Evolutionary conservation across 2,113 vertebrate genomes (phyloP), one percentile per base, ranked within the genome.

Genomic region (Geococcyx californianus): DNA sequence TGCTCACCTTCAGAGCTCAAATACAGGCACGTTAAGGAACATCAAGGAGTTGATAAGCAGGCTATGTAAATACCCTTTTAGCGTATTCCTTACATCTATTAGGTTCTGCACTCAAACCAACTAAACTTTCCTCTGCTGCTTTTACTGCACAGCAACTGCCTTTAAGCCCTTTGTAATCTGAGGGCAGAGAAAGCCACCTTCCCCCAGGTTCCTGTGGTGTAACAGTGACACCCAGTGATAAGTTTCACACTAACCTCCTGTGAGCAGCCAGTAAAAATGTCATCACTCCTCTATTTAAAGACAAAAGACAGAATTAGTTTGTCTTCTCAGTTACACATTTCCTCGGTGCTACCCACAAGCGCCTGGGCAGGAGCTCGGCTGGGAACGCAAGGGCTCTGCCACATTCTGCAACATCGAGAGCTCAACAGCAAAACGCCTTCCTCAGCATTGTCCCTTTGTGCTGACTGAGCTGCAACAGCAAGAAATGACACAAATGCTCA

Each of bases 171-270:
- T 4, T 21, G 31, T 28, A 69, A 40, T 7, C 40, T 15, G 2
- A 72, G 89, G 81, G 25, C 94, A 87, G 49, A 93, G 56, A 93
- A 91, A 52, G 13, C 36, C 89, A 15, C 28, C 54, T 55, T 13
- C 29, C 13, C 25, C 5, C 7, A 4, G 52, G 44, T 49, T 96
- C 60, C 36, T 9, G 52, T 6, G 60, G 80, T 77, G 72, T 63
- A 81, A 96, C 89, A 97, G 93, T 76, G 95, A 97, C 87, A 87
- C 84, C 96, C 94, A 97, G 94, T 89, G 93, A 95, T 91, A 19
- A 93, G 55, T 45, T 58, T 13, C 1, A 75, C 83, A 63, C 68
- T 14, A 25, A n/a, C 54, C 73, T 51, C 67, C 64, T 33, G 34
- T 1, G 7, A 69, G 58, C 59, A 11, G 13, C 49, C 62, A 42